phyloP scores from a whole-genome alignment of 2,113 vertebrate species.

The Sinocyclocheilus maitianheensis region DNA sequence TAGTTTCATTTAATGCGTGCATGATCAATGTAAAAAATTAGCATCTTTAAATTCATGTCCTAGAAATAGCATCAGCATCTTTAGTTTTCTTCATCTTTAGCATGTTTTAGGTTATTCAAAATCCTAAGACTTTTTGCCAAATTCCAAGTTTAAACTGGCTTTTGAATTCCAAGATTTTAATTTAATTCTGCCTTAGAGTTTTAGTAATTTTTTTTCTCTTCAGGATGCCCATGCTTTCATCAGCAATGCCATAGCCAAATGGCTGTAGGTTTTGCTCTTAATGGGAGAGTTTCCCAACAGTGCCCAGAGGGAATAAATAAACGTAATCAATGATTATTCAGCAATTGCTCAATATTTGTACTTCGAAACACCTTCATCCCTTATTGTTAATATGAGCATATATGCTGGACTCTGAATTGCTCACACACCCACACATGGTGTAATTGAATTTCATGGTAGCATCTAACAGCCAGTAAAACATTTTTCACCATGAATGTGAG shows the following conservation, averaged over 20 bases:
- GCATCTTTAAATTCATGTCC: not conserved
- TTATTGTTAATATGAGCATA: not conserved
- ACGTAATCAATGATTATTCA: slow-evolving; percentile 8
- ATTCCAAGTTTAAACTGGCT: not conserved
- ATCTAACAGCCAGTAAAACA: not conserved
- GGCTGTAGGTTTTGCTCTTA: slow-evolving; percentile 11
- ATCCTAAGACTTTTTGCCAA: not conserved
- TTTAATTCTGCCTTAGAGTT: not conserved
- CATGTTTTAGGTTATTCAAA: not conserved
- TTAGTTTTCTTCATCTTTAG: not conserved
- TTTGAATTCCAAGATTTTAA: not conserved
- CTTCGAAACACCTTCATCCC: not conserved
- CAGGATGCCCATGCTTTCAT: not conserved
- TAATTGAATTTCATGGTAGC: not conserved
- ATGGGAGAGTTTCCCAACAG: slow-evolving; percentile 27
- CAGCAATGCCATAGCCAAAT: not conserved
- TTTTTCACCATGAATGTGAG: not conserved
- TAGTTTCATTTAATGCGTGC: not conserved
- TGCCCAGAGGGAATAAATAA: slow-evolving; percentile 37
- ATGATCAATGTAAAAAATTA: not conserved
- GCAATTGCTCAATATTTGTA: slow-evolving; percentile 5
- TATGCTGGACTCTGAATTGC: not conserved
- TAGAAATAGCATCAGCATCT: not conserved
- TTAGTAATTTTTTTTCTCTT: not conserved
- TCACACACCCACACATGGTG: not conserved